Evolutionary conservation across 2,888 invertebrate genomes (phyloP).

Genomic region (Lottia scabra): DNA sequence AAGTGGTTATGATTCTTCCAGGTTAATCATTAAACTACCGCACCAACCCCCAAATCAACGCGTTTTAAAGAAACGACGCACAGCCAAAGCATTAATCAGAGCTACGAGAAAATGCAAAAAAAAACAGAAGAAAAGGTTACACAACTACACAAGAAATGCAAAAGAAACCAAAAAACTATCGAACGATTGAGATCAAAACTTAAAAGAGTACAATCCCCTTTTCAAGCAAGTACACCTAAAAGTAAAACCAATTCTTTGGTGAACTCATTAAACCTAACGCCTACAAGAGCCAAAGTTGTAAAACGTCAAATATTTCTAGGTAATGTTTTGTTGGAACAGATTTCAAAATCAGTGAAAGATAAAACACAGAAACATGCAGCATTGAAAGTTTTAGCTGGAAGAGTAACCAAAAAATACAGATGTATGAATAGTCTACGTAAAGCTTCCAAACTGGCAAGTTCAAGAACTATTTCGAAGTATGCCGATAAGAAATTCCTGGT

Average conservation of each 20-base stretch:
- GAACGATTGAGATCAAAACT: background rate
- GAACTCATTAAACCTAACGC: background rate
- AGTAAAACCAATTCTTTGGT: background rate
- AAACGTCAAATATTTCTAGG: background rate
- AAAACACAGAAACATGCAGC: background rate
- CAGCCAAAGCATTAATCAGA: background rate
- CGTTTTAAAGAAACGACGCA: background rate
- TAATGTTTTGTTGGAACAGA: too few species aligned
- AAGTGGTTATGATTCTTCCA: background rate
- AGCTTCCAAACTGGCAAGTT: too few species aligned
- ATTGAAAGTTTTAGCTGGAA: background rate
- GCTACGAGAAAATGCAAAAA: background rate
- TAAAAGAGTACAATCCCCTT: background rate
- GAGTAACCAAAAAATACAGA: background rate
- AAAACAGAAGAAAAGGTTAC: background rate
- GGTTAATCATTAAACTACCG: background rate
- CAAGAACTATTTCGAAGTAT: too few species aligned
- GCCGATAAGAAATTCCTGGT: too few species aligned
- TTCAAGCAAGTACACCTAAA: background rate
- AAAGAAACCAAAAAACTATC: background rate
- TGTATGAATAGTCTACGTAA: too few species aligned
- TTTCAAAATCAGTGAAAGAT: too few species aligned
- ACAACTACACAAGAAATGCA: background rate
- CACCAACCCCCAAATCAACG: background rate
- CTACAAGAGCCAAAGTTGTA: background rate